Percentiles rank a stretch among this genome's conserved stretches.
phyloP scores from a whole-genome alignment of 2,113 vertebrate genomes.

The Alethe castanea region DNA sequence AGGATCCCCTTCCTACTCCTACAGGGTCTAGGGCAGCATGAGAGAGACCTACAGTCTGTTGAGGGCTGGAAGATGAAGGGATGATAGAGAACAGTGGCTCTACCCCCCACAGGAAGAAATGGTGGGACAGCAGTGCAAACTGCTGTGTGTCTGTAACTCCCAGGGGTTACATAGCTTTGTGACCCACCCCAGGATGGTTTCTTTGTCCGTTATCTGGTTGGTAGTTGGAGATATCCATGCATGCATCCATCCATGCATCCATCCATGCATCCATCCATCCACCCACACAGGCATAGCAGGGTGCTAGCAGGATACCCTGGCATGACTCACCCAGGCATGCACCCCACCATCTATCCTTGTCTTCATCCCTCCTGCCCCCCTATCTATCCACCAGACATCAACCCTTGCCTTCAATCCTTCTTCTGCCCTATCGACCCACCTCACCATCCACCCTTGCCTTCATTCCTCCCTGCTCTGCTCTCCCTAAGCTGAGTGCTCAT shows the following conservation, averaged over 20 bases:
- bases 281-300: neutral
- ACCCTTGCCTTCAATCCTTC: neutral
- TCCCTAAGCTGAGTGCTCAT: neutral
- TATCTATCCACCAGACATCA: neutral
- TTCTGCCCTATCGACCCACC: neutral
- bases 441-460: neutral
- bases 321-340: neutral
- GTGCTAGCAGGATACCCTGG: neutral
- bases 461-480: neutral
- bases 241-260: neutral
- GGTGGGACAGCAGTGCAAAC: neutral
- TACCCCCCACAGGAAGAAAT: rapidly evolving
- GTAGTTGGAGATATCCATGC: neutral
- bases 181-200: neutral
- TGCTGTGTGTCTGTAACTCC: neutral
- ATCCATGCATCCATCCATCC: neutral
- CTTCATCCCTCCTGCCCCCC: neutral
- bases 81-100: neutral
- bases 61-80: neutral
- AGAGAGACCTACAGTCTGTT: neutral
- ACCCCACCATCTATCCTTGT: neutral
- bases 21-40: rapidly evolving
- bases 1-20: neutral
- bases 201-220: neutral
- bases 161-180: neutral